Base-by-base conservation (phyloP, 2,113 vertebrate species). In the Pelmatolapia mariae region DNA sequence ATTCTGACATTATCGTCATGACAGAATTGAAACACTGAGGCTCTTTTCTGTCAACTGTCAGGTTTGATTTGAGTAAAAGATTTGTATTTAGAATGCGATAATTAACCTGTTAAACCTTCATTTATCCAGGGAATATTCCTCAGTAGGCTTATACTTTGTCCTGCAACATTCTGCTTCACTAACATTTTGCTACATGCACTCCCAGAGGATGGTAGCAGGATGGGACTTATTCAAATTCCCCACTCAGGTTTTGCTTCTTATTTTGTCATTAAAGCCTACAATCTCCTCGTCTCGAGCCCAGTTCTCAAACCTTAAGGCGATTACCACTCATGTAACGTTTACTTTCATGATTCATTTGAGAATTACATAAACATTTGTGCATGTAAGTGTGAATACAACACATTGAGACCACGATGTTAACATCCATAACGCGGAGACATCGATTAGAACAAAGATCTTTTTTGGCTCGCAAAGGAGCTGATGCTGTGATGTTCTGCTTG, bases 361-460 rank as follows among this genome's bases (percentile, higher is more conserved):
- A 90, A 73, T 86, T 56, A 26, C 29, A 63, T 85, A 11, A 82
- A 88, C 86, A 82, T 80, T 73, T 52, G 50, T 63, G 76, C 43
- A 50, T 31, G n/a, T 16, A 36, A 33, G 26, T 36, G 6, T 68
- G 38, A 53, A 26, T 52, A 2, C 26, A 36, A 38, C 38, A 19
- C 56, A 54, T 26, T 53, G 81, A 83, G 53, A 24, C 57, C 1
- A 19, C 59, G 15, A 66, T 11, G 31, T 82, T 19, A 76, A 87
- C 68, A 83, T 88, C 68, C 68, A 29, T 79, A 89, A 83, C 10
- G 9, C 11, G 2, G 57, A 29, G 76, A 83, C 81, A 80, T 85
- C 92, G 88, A 93, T 91, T 80, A 82, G 80, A 73, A 63, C 88
- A 88, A 86, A 93, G 85, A 93, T 92, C 83, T 91, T 94, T 94